phyloP scores from a whole-genome alignment of 2,888 invertebrate genomes.

The Melikaiella ostensackeni region DNA sequence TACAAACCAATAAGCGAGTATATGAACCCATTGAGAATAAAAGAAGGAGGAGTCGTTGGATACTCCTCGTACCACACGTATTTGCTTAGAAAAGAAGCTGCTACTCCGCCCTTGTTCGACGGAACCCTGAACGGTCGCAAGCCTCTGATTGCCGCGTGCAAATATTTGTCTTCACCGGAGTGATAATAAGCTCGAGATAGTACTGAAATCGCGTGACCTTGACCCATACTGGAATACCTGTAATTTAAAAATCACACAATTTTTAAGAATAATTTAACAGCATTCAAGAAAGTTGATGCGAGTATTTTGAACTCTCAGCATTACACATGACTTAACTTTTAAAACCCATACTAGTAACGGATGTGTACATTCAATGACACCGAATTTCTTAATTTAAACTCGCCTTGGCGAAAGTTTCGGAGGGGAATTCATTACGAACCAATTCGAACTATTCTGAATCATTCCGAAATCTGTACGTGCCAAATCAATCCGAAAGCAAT shows the following conservation, averaged over 20 bases:
- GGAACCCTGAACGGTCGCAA: constrained; percentile 87
- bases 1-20: constrained; percentile 97
- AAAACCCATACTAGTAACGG: no score
- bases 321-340: no score
- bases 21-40: constrained; percentile 98
- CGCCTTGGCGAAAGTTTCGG: no score
- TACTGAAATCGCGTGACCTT: constrained; percentile 98
- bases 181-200: constrained; percentile 93
- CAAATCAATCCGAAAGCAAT: no score
- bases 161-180: constrained; percentile 87
- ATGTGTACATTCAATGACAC: no score
- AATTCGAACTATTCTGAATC: no score
- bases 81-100: constrained; percentile 90
- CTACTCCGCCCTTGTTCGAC: constrained; percentile 88
- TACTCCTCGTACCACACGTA: constrained; percentile 99
- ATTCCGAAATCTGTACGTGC: no score
- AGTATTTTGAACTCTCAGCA: no score
- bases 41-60: constrained; percentile 95
- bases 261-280: no score
- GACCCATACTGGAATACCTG: constrained; percentile 98
- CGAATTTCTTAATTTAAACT: no score
- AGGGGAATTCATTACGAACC: no score
- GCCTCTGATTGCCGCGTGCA: constrained; percentile 89
- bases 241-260: constrained; percentile 15
- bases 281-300: no score